Evolutionary conservation across 2,113 vertebrate species (phyloP).

Genomic region (Rhinopomastus cyanomelas): DNA sequence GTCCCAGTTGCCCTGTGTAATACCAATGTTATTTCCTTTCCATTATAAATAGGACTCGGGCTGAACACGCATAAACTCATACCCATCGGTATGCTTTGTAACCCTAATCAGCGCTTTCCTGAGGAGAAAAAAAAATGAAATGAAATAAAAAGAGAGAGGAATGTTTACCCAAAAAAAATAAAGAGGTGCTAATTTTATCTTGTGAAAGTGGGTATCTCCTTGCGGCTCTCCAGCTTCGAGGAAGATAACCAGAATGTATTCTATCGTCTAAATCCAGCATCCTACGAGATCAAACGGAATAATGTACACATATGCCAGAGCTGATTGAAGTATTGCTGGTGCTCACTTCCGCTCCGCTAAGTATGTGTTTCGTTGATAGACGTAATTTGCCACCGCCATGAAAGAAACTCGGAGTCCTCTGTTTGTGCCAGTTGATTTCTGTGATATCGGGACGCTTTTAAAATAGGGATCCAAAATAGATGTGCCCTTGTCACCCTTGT

Average conservation of each 20-base stretch:
- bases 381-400: constrained; percentile 56
- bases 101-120: constrained; percentile 76
- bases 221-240: constrained; percentile 63
- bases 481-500: constrained; percentile 72
- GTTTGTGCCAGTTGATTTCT: constrained; percentile 75
- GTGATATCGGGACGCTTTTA: constrained; percentile 68
- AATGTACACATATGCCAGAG: constrained; percentile 81
- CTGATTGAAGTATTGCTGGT: constrained; percentile 80
- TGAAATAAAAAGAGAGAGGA: not conserved
- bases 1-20: constrained; percentile 51
- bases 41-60: constrained; percentile 76
- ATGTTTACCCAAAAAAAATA: constrained; percentile 76
- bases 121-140: not conserved
- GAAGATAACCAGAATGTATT: constrained; percentile 75
- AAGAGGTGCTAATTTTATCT: constrained; percentile 82
- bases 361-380: constrained; percentile 75
- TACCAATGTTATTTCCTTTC: constrained; percentile 74
- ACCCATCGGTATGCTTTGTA: constrained; percentile 68
- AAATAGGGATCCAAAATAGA: constrained; percentile 77
- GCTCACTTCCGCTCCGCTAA: constrained; percentile 70
- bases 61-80: constrained; percentile 70
- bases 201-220: constrained; percentile 74
- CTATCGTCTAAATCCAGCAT: constrained; percentile 78
- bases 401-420: constrained; percentile 63
- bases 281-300: constrained; percentile 78